Evolutionary conservation across 2,888 invertebrate species (phyloP).

Genomic region (Cheilosia vulpina): DNA sequence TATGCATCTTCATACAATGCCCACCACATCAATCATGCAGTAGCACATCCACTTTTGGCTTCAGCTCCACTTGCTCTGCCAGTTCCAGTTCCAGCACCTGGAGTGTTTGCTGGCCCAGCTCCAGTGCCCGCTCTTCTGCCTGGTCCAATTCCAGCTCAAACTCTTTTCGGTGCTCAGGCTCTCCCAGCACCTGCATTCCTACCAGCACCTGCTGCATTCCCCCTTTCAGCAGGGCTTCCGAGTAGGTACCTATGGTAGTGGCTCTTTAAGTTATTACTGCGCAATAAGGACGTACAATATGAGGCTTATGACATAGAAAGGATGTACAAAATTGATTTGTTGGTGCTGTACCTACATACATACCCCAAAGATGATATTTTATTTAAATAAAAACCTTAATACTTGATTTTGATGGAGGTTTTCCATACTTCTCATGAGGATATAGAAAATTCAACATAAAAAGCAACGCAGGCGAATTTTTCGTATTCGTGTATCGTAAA

Average conservation of each 20-base stretch:
- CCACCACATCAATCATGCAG: constrained; percentile 90
- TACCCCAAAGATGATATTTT: too few species aligned
- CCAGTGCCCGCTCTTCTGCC: constrained; percentile 79
- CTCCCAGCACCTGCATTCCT: constrained; percentile 78
- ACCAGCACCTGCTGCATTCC: constrained; percentile 24
- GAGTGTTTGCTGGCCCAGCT: constrained; percentile 78
- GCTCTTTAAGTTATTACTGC: not conserved
- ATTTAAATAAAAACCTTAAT: too few species aligned
- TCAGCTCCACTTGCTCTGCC: constrained; percentile 79
- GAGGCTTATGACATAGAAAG: constrained; percentile 11
- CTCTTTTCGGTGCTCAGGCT: constrained; percentile 10
- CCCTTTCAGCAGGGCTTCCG: constrained; percentile 35
- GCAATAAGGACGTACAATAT: not conserved
- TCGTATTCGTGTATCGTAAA: too few species aligned
- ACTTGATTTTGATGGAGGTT: too few species aligned
- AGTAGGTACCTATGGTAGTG: constrained; percentile 48
- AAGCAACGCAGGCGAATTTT: too few species aligned
- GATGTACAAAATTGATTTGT: not conserved
- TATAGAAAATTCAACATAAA: too few species aligned
- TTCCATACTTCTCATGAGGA: too few species aligned
- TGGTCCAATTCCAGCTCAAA: constrained; percentile 83
- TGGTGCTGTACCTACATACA: too few species aligned
- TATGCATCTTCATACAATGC: constrained; percentile 91
- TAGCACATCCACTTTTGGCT: constrained; percentile 87
- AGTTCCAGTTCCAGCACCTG: constrained; percentile 78